Percentiles rank a stretch among this genome's conserved stretches.
Conservation (phyloP, 2,113 vertebrate genomes). For the Malurus melanocephalus region DNA sequence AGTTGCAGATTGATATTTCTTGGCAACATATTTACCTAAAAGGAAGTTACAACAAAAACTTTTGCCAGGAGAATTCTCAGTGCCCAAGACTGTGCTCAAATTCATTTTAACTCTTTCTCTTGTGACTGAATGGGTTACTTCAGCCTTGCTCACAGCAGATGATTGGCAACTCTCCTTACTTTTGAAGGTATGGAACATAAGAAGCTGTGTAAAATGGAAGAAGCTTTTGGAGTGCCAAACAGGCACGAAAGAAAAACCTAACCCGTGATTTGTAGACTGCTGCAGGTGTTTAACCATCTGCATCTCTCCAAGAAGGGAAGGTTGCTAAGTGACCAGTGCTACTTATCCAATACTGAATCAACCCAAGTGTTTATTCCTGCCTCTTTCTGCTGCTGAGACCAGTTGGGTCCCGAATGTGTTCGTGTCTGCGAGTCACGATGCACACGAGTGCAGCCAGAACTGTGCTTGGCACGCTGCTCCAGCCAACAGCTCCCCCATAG, state of each 20-base stretch:
- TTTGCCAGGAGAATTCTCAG: background rate
- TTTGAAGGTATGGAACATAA: background rate
- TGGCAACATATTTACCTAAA: background rate
- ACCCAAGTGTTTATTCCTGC: background rate
- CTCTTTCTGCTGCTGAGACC: background rate
- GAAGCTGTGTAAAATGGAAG: background rate
- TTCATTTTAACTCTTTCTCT: background rate
- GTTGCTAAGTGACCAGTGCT: slow-evolving; percentile 32
- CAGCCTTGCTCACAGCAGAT: background rate
- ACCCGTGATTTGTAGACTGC: background rate
- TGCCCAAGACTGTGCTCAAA: background rate
- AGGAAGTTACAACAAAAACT: background rate
- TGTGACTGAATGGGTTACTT: background rate
- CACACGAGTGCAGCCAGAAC: background rate
- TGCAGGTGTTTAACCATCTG: slow-evolving; percentile 12
- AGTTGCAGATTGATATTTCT: background rate
- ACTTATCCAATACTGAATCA: background rate
- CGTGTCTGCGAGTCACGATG: background rate
- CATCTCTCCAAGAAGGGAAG: background rate
- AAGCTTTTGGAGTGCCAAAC: background rate
- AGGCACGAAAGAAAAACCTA: background rate
- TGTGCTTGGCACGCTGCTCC: background rate
- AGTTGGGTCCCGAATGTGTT: background rate
- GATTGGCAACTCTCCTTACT: background rate
- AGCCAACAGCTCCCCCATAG: background rate